Percentiles rank a stretch among this genome's conserved stretches.
Evolutionary conservation across 2,113 vertebrate species (phyloP).

Genomic region (Micromys minutus): DNA sequence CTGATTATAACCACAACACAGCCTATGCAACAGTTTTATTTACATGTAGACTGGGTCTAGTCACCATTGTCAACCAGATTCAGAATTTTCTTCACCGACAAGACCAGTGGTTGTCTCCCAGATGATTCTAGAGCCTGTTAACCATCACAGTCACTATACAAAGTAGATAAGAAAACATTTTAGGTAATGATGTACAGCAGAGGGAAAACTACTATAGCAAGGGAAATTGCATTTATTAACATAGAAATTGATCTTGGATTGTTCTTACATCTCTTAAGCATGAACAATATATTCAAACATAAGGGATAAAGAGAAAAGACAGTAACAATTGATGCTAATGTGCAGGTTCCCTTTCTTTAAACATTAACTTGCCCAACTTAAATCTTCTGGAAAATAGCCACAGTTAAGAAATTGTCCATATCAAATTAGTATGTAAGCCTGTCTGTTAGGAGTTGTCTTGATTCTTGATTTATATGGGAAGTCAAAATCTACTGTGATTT

Average conservation of each 20-base stretch:
- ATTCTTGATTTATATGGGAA: background rate
- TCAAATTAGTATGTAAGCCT: no score
- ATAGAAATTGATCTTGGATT: background rate
- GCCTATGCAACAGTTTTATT: no score
- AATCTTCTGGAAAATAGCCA: background rate
- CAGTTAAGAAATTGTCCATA: background rate
- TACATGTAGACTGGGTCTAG: background rate
- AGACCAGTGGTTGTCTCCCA: background rate
- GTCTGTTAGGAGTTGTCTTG: background rate
- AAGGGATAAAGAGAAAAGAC: background rate
- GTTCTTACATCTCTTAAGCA: background rate
- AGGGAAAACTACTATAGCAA: background rate
- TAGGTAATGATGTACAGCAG: background rate
- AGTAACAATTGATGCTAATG: background rate
- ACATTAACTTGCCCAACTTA: background rate
- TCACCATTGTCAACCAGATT: background rate
- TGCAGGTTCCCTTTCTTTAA: background rate
- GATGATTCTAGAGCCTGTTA: background rate
- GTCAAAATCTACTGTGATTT: background rate
- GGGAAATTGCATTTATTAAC: background rate
- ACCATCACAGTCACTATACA: background rate
- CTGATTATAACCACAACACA: background rate
- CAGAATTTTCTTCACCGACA: no score
- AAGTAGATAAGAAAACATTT: background rate
- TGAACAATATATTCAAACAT: background rate